A percentile compares a stretch with the other conserved stretches of the same genome.
phyloP scores from a whole-genome alignment of 2,797 vertebrate genomes.

The Crax fasciolata region DNA sequence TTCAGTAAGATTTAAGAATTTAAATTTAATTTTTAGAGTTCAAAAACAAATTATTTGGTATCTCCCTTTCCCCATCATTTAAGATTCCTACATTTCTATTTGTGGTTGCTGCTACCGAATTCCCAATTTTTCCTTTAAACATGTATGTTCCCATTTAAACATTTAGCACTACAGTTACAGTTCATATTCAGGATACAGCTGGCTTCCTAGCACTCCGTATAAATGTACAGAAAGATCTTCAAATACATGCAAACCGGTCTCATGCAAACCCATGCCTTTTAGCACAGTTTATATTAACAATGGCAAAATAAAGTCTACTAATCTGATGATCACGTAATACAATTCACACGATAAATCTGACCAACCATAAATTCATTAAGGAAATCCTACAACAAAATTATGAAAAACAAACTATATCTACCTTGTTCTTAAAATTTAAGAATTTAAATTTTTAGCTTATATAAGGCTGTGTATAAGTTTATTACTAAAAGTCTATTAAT shows the following conservation, averaged over 20 bases:
- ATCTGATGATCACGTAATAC: neutral
- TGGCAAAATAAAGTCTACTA: neutral
- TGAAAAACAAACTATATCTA: neutral
- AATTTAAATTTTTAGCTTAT: neutral
- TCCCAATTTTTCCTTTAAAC: neutral
- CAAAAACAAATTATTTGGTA: neutral
- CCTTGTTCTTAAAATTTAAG: neutral
- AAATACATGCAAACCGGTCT: neutral
- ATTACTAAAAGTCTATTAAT: neutral
- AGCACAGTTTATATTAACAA: neutral
- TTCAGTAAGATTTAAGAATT: neutral
- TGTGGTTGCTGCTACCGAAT: neutral
- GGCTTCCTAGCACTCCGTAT: neutral
- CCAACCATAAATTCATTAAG: neutral
- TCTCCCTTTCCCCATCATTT: neutral
- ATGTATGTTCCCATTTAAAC: neutral
- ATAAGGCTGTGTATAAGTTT: neutral
- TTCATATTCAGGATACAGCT: slow-evolving; percentile 9
- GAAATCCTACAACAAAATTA: neutral
- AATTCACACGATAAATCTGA: neutral
- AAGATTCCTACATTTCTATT: neutral
- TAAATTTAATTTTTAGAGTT: neutral
- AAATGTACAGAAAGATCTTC: neutral
- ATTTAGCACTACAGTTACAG: neutral
- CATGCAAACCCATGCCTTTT: neutral